Evolutionary conservation across 2,113 vertebrate genomes (phyloP).

Genomic region (Proterorhinus semilunaris): DNA sequence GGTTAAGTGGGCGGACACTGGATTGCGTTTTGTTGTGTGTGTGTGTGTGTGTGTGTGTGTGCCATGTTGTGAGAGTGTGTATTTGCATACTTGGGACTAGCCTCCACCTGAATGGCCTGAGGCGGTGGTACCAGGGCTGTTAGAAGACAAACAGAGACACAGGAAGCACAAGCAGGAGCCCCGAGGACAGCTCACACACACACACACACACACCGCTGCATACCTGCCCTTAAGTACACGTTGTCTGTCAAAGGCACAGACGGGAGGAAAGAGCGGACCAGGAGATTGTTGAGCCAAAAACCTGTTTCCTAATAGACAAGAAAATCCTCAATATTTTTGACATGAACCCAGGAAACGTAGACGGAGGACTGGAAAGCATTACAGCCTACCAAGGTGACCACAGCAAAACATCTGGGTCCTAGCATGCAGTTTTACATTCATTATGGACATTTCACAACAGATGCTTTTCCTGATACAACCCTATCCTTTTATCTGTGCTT

Average conservation of each 20-base stretch:
- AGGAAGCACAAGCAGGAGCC: slow-evolving; percentile 62
- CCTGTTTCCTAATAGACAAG: neutral
- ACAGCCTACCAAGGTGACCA: neutral
- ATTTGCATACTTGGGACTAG: slow-evolving; percentile 63
- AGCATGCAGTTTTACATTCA: neutral
- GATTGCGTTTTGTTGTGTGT: slow-evolving; percentile 29
- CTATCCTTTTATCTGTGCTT: neutral
- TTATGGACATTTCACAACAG: neutral
- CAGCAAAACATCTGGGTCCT: neutral
- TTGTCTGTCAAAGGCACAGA: slow-evolving; percentile 45
- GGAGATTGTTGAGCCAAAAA: neutral
- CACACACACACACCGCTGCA: slow-evolving; percentile 24
- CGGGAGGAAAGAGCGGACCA: slow-evolving; percentile 6
- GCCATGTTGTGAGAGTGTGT: slow-evolving; percentile 13
- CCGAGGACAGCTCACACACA: slow-evolving; percentile 46
- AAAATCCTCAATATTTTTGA: neutral
- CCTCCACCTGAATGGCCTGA: slow-evolving; percentile 72
- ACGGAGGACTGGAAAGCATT: neutral
- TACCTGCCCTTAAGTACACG: slow-evolving; percentile 51
- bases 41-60: slow-evolving; percentile 17
- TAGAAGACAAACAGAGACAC: slow-evolving; percentile 74
- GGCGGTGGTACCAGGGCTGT: slow-evolving; percentile 60
- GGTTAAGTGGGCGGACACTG: slow-evolving; percentile 18
- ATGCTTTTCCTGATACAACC: neutral
- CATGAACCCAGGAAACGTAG: neutral